Percentiles rank a stretch among this genome's conserved stretches.
phyloP scores from a whole-genome alignment of 2,797 vertebrate genomes.

The Octomys mimax region DNA sequence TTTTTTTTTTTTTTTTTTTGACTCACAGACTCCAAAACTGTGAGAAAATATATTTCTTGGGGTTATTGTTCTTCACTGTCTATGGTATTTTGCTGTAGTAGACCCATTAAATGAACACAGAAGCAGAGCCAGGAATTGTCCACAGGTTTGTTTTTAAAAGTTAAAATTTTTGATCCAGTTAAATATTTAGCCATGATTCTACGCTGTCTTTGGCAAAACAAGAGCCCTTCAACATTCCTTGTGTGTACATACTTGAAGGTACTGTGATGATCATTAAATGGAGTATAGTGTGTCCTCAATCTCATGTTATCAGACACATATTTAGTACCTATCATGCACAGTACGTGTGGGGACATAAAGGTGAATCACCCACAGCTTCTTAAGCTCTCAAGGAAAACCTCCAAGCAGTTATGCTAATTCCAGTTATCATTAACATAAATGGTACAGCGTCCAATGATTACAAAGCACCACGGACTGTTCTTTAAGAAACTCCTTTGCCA shows the following conservation, averaged over 20 bases:
- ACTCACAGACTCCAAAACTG: background rate
- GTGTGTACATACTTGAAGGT: background rate
- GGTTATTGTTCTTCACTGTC: background rate
- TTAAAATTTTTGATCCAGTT: background rate
- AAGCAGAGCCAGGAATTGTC: background rate
- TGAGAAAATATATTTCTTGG: background rate
- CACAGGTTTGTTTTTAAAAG: background rate
- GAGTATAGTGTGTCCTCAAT: background rate
- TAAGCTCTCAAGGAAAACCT: background rate
- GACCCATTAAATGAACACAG: background rate
- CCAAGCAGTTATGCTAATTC: slow-evolving; percentile 57
- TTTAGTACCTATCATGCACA: background rate
- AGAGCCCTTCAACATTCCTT: background rate
- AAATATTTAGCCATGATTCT: slow-evolving; percentile 27
- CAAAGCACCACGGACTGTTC: background rate
- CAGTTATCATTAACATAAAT: slow-evolving; percentile 47
- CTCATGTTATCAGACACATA: background rate
- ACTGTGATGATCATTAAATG: background rate
- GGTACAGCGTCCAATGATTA: slow-evolving; percentile 3
- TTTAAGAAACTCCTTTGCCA: slow-evolving; percentile 51
- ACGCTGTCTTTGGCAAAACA: background rate
- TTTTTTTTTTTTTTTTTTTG: no score
- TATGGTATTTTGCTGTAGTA: background rate
- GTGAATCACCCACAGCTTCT: slow-evolving; percentile 9
- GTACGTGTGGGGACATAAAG: background rate